Conservation (phyloP, 2,888 invertebrate species). For the Steromphala cineraria region DNA sequence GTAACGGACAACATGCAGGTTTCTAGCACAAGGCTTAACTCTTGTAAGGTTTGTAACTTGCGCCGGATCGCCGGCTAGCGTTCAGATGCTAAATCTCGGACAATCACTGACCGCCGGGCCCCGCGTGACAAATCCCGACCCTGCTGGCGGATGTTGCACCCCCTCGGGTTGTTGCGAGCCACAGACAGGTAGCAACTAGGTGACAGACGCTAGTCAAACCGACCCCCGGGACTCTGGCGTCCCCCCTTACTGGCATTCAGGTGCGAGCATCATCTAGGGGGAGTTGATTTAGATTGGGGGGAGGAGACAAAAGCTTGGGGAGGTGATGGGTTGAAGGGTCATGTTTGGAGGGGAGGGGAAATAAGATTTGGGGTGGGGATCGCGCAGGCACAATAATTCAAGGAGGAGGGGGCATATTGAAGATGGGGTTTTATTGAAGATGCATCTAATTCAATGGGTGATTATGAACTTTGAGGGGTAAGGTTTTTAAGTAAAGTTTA, state of each 20-base stretch:
- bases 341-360: no score
- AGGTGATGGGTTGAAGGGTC: background rate
- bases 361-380: no score
- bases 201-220: slow-evolving; percentile 9
- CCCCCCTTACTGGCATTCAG: background rate
- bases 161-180: background rate
- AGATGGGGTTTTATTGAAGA: no score
- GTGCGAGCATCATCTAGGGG: background rate
- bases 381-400: no score
- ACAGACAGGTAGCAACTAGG: background rate
- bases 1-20: background rate
- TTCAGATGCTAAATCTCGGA: background rate
- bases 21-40: background rate
- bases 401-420: no score
- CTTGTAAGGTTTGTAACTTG: background rate
- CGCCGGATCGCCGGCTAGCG: background rate
- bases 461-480: no score
- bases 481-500: no score
- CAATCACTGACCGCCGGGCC: slow-evolving; percentile 7
- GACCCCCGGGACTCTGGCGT: background rate
- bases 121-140: background rate
- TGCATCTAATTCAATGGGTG: no score
- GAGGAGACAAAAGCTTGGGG: no score
- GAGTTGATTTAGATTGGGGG: no score
- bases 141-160: background rate